Percentiles rank a stretch among this genome's conserved stretches.
These are phyloP conservation scores for Micronycteris hirsuta DNA, from an alignment of 2,113 vertebrate genomes.

Conservation along the genomic window DNA sequence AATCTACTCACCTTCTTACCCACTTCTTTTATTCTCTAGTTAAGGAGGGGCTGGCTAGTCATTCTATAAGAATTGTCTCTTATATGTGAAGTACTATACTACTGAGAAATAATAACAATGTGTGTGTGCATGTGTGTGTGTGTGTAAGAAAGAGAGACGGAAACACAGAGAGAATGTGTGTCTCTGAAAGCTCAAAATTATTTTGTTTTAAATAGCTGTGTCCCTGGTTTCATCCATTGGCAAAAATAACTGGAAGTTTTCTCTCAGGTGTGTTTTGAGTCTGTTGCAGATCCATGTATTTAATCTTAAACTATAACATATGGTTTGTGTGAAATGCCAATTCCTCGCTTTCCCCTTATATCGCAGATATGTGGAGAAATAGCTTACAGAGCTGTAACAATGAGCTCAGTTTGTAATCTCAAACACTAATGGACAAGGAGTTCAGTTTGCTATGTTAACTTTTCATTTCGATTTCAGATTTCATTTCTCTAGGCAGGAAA, in stretches of 20 bases:
- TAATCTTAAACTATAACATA: background rate
- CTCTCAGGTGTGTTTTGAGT: background rate
- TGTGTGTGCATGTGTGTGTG: background rate
- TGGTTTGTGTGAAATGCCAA: background rate
- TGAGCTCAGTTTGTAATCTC: background rate
- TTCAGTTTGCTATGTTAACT: background rate
- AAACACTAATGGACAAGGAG: background rate
- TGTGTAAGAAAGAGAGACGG: background rate
- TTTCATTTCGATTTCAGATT: constrained; percentile 23
- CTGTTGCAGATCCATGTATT: background rate
- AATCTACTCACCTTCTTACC: background rate
- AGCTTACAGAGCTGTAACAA: background rate
- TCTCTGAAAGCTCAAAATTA: background rate
- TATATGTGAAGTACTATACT: background rate
- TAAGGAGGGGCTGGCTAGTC: background rate
- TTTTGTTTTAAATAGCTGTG: background rate
- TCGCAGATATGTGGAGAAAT: background rate
- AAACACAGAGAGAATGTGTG: background rate
- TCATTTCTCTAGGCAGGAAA: constrained; percentile 25
- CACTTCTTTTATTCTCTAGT: background rate
- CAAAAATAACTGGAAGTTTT: background rate
- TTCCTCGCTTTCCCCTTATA: background rate
- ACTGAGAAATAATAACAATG: background rate
- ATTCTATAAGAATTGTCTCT: background rate
- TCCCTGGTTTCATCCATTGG: background rate